Evolutionary conservation across 2,888 invertebrate genomes (phyloP), one percentile per base, ranked within the genome.

Genomic region (Crocallis elinguaria): DNA sequence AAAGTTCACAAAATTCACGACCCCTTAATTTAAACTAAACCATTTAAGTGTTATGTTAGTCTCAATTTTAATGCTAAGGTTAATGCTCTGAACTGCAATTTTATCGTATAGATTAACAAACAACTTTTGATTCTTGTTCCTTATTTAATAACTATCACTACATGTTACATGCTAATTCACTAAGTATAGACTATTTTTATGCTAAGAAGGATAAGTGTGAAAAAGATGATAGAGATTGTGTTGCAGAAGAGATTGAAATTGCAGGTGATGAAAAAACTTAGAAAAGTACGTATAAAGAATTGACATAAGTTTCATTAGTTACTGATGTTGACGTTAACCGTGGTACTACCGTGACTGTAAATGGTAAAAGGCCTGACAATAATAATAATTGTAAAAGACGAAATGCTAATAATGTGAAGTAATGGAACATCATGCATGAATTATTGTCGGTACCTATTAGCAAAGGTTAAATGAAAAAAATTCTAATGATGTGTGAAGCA

Each of bases 61-160:
- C 73, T 71, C 71, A 64, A 79, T 77, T 84, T 83, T 73, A 75
- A 69, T 79, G 77, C 84, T 90, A 88, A 82, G 82, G 79, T 86
- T 88, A 89, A 88, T 76, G 75, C 86, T 90, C 91, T 89, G 91
- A 90, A 91, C 88, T 89, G 90, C 90, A 88, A 69, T 86, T 89
- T 87, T 88, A 87, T 86, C 77, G 78, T 86, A 80, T 75, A 82
- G 81, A 86, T 90, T 89, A 90, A 89, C 90, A 88, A 90, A 87
- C 88, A 90, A 88, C 86, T 88, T 84, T 87, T 82, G 82, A 79
- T 78, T 82, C 67, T 77, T 77, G 69, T 75, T 81, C 75, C 75
- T 79, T 82, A 73, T 79, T 80, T 75, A 78, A 73, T 60, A 53
- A 19, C 82, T 89, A 86, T 67, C 53, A 65, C 87, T 89, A 89